A percentile compares a stretch with the other conserved stretches of the same genome.
phyloP scores from a whole-genome alignment of 2,888 invertebrate species.

The Chymomyza fuscimana region DNA sequence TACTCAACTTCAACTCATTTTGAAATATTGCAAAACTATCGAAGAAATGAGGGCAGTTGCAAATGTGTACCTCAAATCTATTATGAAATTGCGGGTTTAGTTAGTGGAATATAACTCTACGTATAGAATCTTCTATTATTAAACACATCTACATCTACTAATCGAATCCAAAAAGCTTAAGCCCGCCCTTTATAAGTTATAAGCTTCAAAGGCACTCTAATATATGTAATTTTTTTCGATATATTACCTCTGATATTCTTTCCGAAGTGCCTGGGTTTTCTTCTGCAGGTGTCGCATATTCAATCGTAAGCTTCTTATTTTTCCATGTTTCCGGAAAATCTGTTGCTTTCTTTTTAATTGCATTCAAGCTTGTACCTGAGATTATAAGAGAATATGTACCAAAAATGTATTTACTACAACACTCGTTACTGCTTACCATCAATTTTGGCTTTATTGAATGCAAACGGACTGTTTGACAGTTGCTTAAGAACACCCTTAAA shows the following conservation, averaged over 20 bases:
- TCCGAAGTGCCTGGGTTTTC: neutral
- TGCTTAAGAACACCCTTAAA: conserved; percentile 80
- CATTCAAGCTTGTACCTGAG: conserved; percentile 57
- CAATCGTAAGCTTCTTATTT: conserved; percentile 47
- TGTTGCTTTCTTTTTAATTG: conserved; percentile 59
- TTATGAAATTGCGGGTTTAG: too few species aligned
- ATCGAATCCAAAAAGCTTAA: too few species aligned
- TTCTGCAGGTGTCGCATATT: neutral
- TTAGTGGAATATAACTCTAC: too few species aligned
- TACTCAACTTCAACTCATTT: neutral
- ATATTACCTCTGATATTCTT: neutral
- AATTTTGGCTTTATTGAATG: conserved; percentile 80
- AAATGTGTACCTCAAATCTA: too few species aligned
- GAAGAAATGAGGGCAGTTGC: too few species aligned
- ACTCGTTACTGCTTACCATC: conserved; percentile 59
- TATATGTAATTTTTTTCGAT: too few species aligned
- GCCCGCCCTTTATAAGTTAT: too few species aligned
- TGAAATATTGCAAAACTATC: neutral
- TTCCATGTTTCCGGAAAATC: conserved; percentile 4
- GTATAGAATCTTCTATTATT: too few species aligned
- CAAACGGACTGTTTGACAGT: conserved; percentile 81
- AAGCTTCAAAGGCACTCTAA: too few species aligned
- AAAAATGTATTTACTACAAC: neutral
- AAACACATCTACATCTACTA: too few species aligned
- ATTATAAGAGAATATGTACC: conserved; percentile 2